A percentile compares a stretch with the other conserved stretches of the same genome.
phyloP scores from a whole-genome alignment of 2,113 vertebrate species.

The Albula goreensis region DNA sequence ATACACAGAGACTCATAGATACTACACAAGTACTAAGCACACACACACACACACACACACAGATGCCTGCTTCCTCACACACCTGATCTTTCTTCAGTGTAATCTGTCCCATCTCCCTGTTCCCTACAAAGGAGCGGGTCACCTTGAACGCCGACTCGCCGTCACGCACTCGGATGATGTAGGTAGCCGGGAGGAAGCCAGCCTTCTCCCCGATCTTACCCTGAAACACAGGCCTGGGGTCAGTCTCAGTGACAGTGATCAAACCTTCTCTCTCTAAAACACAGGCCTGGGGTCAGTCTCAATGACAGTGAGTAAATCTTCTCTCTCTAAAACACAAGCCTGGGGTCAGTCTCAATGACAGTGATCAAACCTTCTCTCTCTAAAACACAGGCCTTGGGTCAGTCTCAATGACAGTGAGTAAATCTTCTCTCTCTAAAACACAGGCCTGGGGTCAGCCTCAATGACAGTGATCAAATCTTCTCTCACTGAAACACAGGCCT shows the following conservation, averaged over 20 bases:
- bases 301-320: neutral
- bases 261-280: neutral
- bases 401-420: no score
- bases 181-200: constrained; percentile 83
- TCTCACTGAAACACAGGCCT: no score
- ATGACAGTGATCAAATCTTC: no score
- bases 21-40: no score
- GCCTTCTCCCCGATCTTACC: constrained; percentile 81
- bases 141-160: constrained; percentile 83
- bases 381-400: no score
- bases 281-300: neutral
- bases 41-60: neutral
- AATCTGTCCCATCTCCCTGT: constrained; percentile 88
- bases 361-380: no score
- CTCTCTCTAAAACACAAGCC: neutral
- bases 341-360: neutral
- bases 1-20: neutral
- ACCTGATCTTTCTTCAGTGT: constrained; percentile 91
- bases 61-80: neutral
- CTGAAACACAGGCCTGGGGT: constrained; percentile 53
- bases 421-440: no score
- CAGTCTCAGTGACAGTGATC: neutral
- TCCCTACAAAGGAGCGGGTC: constrained; percentile 83
- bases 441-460: no score
- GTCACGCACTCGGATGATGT: constrained; percentile 82